phyloP scores from a whole-genome alignment of 2,888 invertebrate genomes.

The Calameuta pallipes region DNA sequence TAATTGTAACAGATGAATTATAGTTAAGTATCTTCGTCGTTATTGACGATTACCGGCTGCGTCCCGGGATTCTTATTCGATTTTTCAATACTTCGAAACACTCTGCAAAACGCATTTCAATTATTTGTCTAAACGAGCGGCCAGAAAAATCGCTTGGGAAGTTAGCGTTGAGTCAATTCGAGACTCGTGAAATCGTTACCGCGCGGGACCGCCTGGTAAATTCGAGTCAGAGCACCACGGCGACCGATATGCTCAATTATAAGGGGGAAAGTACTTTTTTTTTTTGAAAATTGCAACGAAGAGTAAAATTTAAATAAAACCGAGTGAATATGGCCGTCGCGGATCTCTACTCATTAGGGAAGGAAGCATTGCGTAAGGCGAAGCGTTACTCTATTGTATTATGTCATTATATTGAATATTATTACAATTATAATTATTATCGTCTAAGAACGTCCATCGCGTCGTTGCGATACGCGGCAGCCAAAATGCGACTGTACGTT shows the following conservation, averaged over 20 bases:
- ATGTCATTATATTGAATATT: neutral
- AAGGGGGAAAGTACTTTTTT: neutral
- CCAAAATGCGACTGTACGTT: neutral
- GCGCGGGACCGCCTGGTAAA: neutral
- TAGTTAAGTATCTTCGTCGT: neutral
- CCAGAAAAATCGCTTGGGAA: neutral
- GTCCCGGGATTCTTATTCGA: neutral
- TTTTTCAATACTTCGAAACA: neutral
- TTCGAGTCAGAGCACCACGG: neutral
- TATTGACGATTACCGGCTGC: neutral
- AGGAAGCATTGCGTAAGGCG: neutral
- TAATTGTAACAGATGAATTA: conserved; percentile 1
- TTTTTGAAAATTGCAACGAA: neutral
- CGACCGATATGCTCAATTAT: neutral
- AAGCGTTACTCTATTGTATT: neutral
- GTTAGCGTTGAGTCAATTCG: neutral
- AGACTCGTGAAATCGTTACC: neutral
- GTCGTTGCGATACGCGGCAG: neutral
- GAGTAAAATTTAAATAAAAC: neutral
- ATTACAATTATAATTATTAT: neutral
- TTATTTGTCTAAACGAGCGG: neutral
- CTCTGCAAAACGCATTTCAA: neutral
- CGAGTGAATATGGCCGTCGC: neutral
- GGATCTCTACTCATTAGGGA: neutral
- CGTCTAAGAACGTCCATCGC: neutral